Evolutionary conservation across 1,140 invertebrate genomes (phyloP), one percentile per base, ranked within the genome.

Genomic region (Papilio helenus): DNA sequence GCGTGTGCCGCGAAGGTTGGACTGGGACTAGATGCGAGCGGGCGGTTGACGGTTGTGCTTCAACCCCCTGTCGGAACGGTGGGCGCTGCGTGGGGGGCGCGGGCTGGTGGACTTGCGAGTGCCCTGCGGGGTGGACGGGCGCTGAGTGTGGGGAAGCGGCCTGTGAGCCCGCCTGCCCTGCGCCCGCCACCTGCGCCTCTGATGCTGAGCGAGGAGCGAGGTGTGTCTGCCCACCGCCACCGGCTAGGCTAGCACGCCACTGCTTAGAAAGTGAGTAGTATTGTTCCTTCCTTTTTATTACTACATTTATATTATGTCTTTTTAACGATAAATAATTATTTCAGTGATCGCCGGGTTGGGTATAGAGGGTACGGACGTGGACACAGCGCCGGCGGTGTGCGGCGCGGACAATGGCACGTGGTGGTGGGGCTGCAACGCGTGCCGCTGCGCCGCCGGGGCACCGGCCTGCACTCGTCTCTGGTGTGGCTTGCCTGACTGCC

Each of bases 381-480:
- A 80, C 61, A 82, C 61, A 72, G 82, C 84, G 26, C 81, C 84
- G 3, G 90, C 86, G 58, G 86, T 84, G 73, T 87, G 89, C 78
- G 84, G 88, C 76, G 85, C 83, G 3, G 85, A 85, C 81, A 96
- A 96, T 86, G 95, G 95, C 61, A 96, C 96, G 18, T 97, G 97
- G 97, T 95, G 96, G 89, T 93, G 93, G 93, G 93, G 93, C 79
- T 99, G 98, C 94, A 98, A 99, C 92, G 96, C 96, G 2, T 98
- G 98, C 90, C 95, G 96, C 68, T 98, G 98, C 88, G 94, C 95
- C 16, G 96, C 96, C 77, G 97, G 97, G 12, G 96, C 96, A 71
- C 96, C 97, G 18, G 95, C 96, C 23, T 99, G 98, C 93, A 98
- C 97, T 72, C 96, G 97, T 87, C 96, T 98, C 23, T 98, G 97